Conservation (phyloP, 1,140 invertebrate genomes). For the Marisa cornuarietis region DNA sequence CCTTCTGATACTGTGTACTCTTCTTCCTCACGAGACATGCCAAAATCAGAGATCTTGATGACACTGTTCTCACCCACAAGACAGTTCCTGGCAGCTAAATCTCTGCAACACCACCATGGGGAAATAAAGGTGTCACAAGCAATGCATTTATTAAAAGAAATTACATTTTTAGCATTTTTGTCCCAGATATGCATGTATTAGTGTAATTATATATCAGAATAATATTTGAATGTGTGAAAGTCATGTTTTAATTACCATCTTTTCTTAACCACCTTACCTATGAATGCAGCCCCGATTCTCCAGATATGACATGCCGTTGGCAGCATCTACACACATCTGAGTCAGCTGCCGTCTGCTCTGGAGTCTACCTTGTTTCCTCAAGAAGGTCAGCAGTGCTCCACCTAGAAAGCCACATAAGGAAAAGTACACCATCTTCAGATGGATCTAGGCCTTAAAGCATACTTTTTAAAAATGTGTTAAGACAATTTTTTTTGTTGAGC, state of each 20-base stretch:
- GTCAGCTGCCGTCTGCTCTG: conserved; percentile 76
- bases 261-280: conserved; percentile 59
- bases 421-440: not conserved
- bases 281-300: conserved; percentile 97
- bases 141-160: not conserved
- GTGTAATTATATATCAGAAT: too few species aligned
- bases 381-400: conserved; percentile 87
- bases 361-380: conserved; percentile 77
- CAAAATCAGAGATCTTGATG: conserved; percentile 97
- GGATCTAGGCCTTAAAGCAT: too few species aligned
- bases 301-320: conserved; percentile 94
- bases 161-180: too few species aligned
- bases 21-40: conserved; percentile 97
- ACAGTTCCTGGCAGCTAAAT: conserved; percentile 95
- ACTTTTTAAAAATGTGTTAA: too few species aligned
- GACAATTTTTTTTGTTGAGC: too few species aligned
- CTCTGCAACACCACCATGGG: conserved; percentile 67
- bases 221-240: too few species aligned
- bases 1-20: conserved; percentile 97
- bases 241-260: not conserved
- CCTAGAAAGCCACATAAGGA: conserved; percentile 70
- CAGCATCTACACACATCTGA: conserved; percentile 92
- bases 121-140: not conserved
- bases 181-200: too few species aligned
- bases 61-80: conserved; percentile 78